Conservation (phyloP, 2,888 invertebrate species). For the Drosophila melanosoma region DNA sequence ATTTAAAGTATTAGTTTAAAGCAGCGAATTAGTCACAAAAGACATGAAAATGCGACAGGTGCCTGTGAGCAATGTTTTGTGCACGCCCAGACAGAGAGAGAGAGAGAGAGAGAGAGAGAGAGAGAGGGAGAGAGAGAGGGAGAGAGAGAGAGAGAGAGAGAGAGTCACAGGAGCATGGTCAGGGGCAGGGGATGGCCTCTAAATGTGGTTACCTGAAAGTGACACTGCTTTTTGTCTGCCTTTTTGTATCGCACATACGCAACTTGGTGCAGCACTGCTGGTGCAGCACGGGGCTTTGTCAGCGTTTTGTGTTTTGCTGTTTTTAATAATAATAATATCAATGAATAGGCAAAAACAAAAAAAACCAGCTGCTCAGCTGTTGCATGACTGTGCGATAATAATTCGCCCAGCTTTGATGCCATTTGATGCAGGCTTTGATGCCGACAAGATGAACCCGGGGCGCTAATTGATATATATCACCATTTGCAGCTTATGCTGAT, state of each 20-base stretch:
- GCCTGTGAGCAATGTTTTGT: slow-evolving; percentile 6
- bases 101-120: slow-evolving; percentile 4
- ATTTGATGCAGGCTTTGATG: slow-evolving; percentile 11
- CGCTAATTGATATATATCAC: slow-evolving; percentile 41
- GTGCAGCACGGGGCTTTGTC: slow-evolving; percentile 7
- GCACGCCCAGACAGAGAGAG: slow-evolving; percentile 8
- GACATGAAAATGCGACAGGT: background rate
- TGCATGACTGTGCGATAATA: slow-evolving; percentile 14
- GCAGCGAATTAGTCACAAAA: slow-evolving; percentile 5
- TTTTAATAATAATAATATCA: slow-evolving; percentile 22
- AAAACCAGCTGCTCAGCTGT: slow-evolving; percentile 16
- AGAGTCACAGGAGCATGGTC: background rate
- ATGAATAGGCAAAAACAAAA: slow-evolving; percentile 31
- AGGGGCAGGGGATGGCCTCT: slow-evolving; percentile 26
- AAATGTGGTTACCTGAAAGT: slow-evolving; percentile 63
- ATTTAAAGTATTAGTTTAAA: background rate
- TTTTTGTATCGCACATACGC: slow-evolving; percentile 57
- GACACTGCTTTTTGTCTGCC: slow-evolving; percentile 43
- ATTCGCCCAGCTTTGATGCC: background rate
- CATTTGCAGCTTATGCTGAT: slow-evolving; percentile 24
- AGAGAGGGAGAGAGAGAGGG: slow-evolving; percentile 2
- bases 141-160: slow-evolving; percentile 2
- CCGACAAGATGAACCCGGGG: slow-evolving; percentile 23
- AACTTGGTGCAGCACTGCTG: slow-evolving; percentile 31
- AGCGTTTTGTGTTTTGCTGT: slow-evolving; percentile 13